A percentile compares a stretch with the other conserved stretches of the same genome.
These are phyloP conservation scores for Sinohyriopsis cumingii DNA, from an alignment of 2,888 invertebrate genomes.

Conservation along the genomic window DNA sequence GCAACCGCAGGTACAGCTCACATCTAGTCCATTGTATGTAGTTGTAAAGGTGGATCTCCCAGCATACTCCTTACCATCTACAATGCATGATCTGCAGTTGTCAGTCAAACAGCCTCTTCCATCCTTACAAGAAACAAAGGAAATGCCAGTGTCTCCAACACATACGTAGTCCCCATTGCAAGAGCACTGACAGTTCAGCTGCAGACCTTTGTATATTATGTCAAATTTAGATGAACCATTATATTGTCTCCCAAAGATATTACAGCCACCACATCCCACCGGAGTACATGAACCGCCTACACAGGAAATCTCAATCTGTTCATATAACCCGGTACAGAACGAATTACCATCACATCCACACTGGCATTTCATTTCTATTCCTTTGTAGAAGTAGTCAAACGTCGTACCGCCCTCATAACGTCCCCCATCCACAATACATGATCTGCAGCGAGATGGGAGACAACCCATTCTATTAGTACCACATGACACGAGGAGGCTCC, in stretches of 20 bases:
- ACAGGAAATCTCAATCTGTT: conserved; percentile 30
- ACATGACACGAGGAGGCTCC: conserved; percentile 25
- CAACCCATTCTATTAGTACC: conserved; percentile 24
- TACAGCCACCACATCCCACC: conserved; percentile 27
- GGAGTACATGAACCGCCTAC: conserved; percentile 24
- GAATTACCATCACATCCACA: conserved; percentile 45
- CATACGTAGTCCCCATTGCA: conserved; percentile 30
- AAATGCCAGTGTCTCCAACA: conserved; percentile 12
- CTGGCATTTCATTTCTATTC: conserved; percentile 31
- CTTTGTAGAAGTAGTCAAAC: conserved; percentile 29
- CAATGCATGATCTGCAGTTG: conserved; percentile 21
- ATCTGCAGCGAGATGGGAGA: conserved; percentile 15
- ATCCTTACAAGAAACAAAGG: conserved; percentile 14
- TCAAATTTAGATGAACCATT: conserved; percentile 23
- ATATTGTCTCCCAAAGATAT: conserved; percentile 20
- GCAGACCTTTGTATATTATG: conserved; percentile 19
- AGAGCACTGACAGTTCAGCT: conserved; percentile 25
- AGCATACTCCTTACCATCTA: conserved; percentile 22
- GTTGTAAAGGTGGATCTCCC: conserved; percentile 22
- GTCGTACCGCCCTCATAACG: conserved; percentile 11
- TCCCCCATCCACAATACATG: conserved; percentile 16
- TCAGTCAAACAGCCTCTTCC: conserved; percentile 30
- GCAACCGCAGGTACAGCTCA: conserved; percentile 32
- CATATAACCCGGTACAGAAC: conserved; percentile 32
- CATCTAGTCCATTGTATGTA: conserved; percentile 27